Percentiles rank a stretch among this genome's conserved stretches.
Conservation (phyloP, 2,797 vertebrate species). For the Gobio occitaniae region DNA sequence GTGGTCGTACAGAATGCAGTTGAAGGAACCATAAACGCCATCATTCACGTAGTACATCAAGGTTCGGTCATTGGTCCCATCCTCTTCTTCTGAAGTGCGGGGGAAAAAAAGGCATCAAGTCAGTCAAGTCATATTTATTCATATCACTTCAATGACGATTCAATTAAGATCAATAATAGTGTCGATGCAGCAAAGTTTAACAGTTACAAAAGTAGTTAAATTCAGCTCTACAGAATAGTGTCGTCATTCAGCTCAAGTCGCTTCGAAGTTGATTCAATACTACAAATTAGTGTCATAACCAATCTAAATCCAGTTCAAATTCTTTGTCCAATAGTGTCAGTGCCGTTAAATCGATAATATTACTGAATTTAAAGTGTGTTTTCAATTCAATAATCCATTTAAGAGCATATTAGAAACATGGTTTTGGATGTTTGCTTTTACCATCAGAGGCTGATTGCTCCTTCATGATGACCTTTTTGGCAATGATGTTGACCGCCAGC, state of each 20-base stretch:
- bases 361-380: background rate
- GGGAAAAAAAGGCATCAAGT: background rate
- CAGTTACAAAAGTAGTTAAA: too few species aligned
- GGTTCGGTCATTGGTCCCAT: slow-evolving; percentile 84
- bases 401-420: background rate
- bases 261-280: background rate
- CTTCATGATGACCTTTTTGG: slow-evolving; percentile 92
- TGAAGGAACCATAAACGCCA: slow-evolving; percentile 96
- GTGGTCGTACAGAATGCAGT: slow-evolving; percentile 94
- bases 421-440: slow-evolving; percentile 49
- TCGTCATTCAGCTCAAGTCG: too few species aligned
- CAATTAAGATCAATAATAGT: background rate
- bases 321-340: background rate
- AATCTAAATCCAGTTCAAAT: background rate
- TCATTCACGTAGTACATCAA: slow-evolving; percentile 99
- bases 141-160: background rate
- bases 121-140: background rate
- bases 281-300: background rate
- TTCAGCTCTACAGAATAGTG: too few species aligned
- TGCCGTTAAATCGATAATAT: background rate
- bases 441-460: slow-evolving; percentile 87
- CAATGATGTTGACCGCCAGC: slow-evolving; percentile 94
- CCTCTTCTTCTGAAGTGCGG: slow-evolving; percentile 85
- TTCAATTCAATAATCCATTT: too few species aligned
- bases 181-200: background rate